These are phyloP conservation scores for Melipona beecheii DNA, from an alignment of 2,888 invertebrate genomes.

Conservation along the genomic window DNA sequence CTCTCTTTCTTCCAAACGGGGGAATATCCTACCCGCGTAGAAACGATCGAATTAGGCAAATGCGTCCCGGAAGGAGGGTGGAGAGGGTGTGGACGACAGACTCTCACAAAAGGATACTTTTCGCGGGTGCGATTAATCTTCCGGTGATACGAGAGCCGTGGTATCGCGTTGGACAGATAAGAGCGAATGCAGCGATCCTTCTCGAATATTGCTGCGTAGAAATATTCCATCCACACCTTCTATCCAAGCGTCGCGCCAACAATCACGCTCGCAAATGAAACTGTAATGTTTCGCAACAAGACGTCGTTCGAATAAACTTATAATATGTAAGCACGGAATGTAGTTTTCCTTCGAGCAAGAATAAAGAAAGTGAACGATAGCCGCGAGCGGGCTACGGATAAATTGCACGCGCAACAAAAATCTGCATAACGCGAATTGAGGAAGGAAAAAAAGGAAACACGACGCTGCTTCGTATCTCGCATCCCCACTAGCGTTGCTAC, in stretches of 20 bases:
- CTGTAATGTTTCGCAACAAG: neutral
- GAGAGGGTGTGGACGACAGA: neutral
- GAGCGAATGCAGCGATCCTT: neutral
- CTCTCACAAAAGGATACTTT: neutral
- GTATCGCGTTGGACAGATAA: neutral
- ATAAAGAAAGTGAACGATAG: neutral
- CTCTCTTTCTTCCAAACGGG: neutral
- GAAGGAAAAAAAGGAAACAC: neutral
- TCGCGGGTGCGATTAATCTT: conserved; percentile 27
- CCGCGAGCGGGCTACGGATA: neutral
- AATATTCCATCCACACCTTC: too few relatives aligned
- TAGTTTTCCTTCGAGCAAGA: neutral
- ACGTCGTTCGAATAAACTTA: neutral
- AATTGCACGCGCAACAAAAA: conserved; percentile 10
- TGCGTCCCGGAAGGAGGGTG: neutral
- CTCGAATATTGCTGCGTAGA: too few relatives aligned
- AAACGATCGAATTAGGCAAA: conserved; percentile 69
- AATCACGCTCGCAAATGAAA: neutral
- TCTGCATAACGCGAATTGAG: conserved; percentile 23
- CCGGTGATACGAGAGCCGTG: neutral
- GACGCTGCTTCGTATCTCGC: neutral
- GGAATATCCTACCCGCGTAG: conserved; percentile 44
- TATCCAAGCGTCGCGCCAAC: neutral
- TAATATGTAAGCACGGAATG: neutral
- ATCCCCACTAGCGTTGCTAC: conserved; percentile 20